Conservation (phyloP, 1,140 invertebrate species). For the Tyrophagus putrescentiae region DNA sequence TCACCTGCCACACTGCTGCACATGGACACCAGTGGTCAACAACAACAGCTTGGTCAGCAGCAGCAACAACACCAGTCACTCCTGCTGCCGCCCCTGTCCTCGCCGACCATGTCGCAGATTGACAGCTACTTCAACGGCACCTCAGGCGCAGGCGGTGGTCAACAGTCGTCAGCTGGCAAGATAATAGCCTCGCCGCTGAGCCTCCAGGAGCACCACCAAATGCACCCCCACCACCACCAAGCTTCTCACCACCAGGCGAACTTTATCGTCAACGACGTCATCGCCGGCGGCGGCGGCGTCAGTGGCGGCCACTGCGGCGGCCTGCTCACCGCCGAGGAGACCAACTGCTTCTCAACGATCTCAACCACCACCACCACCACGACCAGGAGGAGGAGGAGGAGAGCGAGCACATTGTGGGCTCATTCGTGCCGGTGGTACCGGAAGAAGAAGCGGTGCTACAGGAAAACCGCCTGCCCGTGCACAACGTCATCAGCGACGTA, state of each 20-base stretch:
- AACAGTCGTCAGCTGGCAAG: neutral
- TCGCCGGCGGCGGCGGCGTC: too few species aligned
- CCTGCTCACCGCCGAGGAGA: neutral
- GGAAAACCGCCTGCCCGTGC: too few species aligned
- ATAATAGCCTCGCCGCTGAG: neutral
- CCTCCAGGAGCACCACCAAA: neutral
- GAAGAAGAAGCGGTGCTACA: neutral
- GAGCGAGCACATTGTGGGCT: neutral
- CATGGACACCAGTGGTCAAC: too few species aligned
- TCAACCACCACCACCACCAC: neutral
- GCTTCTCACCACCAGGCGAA: too few species aligned
- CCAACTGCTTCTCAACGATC: neutral
- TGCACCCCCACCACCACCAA: neutral
- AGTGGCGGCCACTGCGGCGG: neutral
- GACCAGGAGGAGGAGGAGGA: neutral
- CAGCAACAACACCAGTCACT: too few species aligned
- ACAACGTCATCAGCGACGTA: conserved; percentile 48
- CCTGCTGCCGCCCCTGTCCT: too few species aligned
- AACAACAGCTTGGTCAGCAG: too few species aligned
- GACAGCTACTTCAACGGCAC: too few species aligned
- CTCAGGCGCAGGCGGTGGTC: too few species aligned
- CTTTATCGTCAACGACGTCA: too few species aligned
- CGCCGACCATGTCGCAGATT: too few species aligned
- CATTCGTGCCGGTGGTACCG: neutral
- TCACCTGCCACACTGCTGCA: too few species aligned